Base-by-base conservation (phyloP, 1,140 invertebrate genomes). In the Vanessa tameamea region DNA sequence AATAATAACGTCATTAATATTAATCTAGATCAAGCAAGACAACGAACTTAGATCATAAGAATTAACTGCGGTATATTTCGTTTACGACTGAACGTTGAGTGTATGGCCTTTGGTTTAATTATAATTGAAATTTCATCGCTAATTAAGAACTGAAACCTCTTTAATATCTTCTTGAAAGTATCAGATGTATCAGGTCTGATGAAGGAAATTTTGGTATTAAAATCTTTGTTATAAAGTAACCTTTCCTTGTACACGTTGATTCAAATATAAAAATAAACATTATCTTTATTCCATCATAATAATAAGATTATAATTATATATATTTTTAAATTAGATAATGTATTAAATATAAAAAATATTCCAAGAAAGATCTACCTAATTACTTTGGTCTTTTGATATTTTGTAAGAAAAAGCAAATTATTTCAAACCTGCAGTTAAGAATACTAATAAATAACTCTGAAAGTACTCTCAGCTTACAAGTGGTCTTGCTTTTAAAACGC, bases 401-500 rank as follows among this genome's bases (percentile, higher is more conserved):
- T 57, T 57, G 8, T 57, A 23, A 57, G 55, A 57, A 3, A 57
- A 57, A 12, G 11, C 23, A 57, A 20, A 57, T 23, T 26, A 26
- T 57, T 57, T 23, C 11, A 26, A 57, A 11, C 3, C 12, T 61
- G 57, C 57, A 61, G 13, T 37, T 59, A 31, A 59, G 26, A 61
- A 15, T 37, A 8, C 23, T 61, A 37, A 61, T 37, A 37, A 61
- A 61, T 61, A n/a, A 61, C 14, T 31, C 53, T 15, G 26, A 31
- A 61, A 37, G 57, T 61, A 59, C 15, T 16, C 37, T 47, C 37
- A 63, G 59, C 16, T 31, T 14, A 59, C 37, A 64, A 64, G 63
- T 9, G 43, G 43, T 64, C 31, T 64, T 47, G 63, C 63, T 59
- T 64, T 64, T 47, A 20, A 64, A 64, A 64, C 7, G 4, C 63